These are phyloP conservation scores for Rutpela maculata DNA, from an alignment of 2,888 invertebrate genomes.

Conservation along the genomic window DNA sequence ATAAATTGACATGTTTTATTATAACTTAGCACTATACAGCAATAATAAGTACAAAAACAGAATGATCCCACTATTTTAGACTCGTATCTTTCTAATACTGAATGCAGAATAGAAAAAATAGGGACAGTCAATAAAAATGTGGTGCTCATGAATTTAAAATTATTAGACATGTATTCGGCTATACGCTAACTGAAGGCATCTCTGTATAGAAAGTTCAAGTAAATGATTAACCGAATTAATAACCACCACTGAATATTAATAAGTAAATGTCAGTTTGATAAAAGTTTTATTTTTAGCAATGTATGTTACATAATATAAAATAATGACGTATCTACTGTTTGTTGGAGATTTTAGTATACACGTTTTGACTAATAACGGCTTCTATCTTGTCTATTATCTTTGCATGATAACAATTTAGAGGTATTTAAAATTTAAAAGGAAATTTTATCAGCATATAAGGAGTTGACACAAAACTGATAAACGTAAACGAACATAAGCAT, in stretches of 20 bases:
- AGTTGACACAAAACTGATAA: background rate
- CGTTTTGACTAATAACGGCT: slow-evolving; percentile 1
- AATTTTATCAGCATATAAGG: slow-evolving; percentile 11
- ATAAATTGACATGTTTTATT: too few relatives aligned
- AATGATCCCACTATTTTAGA: too few relatives aligned
- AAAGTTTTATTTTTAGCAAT: slow-evolving; percentile 13
- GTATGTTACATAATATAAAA: slow-evolving; percentile 21
- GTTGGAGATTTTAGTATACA: slow-evolving; percentile 16
- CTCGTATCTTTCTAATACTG: too few relatives aligned
- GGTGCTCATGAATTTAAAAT: too few relatives aligned
- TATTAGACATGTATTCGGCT: too few relatives aligned
- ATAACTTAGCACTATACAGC: too few relatives aligned
- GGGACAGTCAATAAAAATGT: too few relatives aligned
- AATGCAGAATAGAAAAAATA: too few relatives aligned
- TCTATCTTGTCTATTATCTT: slow-evolving; percentile 8
- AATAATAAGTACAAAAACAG: too few relatives aligned
- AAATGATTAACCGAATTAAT: background rate
- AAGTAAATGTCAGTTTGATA: background rate
- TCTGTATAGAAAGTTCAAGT: too few relatives aligned
- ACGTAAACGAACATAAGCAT: background rate
- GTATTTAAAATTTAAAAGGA: slow-evolving; percentile 34
- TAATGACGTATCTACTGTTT: slow-evolving; percentile 23
- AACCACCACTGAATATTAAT: too few relatives aligned
- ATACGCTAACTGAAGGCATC: too few relatives aligned
- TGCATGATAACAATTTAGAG: background rate